Conservation (phyloP, 2,113 vertebrate species). For the Thamnophis sirtalis region DNA sequence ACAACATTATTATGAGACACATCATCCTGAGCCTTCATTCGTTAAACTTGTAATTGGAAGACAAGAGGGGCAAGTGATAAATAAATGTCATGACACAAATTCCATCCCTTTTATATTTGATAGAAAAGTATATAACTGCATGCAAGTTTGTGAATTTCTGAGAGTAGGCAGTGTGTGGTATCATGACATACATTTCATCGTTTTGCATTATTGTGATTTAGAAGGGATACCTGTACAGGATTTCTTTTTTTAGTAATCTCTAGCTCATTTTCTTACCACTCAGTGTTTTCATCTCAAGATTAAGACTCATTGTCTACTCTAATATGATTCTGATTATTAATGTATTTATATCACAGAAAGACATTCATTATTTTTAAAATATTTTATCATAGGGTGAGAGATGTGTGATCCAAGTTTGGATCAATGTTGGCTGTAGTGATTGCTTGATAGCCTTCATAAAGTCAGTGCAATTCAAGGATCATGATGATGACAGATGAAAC, state of each 20-base stretch:
- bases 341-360: background rate
- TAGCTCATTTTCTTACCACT: background rate
- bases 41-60: background rate
- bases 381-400: background rate
- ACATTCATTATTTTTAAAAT: background rate
- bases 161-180: background rate
- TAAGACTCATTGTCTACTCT: background rate
- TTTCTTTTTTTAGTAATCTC: background rate
- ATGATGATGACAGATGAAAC: background rate
- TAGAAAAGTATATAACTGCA: background rate
- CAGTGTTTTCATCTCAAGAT: background rate
- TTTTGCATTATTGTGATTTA: background rate
- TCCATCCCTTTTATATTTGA: background rate
- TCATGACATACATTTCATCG: background rate
- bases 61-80: background rate
- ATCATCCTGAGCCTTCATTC: background rate
- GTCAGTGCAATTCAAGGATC: background rate
- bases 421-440: background rate
- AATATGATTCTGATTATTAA: background rate
- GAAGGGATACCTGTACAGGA: background rate
- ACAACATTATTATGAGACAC: background rate
- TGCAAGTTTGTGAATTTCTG: background rate
- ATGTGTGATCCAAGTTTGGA: background rate
- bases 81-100: background rate
- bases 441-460: background rate